Evolutionary conservation across 2,113 vertebrate genomes (phyloP).

Genomic region (Myiozetetes cayanensis): DNA sequence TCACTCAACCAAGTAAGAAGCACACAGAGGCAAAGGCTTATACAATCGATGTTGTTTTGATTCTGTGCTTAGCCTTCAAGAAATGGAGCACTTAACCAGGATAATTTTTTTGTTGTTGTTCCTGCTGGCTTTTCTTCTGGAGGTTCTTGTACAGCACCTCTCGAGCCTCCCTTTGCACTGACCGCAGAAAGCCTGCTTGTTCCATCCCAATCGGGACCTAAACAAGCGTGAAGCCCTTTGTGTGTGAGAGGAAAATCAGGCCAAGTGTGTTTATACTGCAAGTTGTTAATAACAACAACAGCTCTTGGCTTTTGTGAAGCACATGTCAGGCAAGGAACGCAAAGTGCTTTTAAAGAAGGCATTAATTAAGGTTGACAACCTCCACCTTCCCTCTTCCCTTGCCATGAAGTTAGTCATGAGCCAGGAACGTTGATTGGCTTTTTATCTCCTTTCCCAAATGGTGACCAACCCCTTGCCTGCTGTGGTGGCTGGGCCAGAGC

Average conservation of each 20-base stretch:
- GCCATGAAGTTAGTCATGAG: not conserved
- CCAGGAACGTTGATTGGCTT: not conserved
- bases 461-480: too few species aligned
- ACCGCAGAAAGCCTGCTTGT: not conserved
- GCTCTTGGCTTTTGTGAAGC: constrained; percentile 7
- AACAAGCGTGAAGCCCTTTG: not conserved
- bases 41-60: not conserved
- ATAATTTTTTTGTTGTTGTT: not conserved
- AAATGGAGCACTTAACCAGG: not conserved
- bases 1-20: not conserved
- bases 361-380: constrained; percentile 8
- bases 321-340: not conserved
- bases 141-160: not conserved
- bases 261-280: constrained; percentile 27
- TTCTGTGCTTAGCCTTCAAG: not conserved
- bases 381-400: not conserved
- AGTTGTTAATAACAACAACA: constrained; percentile 19
- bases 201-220: not conserved
- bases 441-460: not conserved
- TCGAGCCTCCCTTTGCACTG: not conserved
- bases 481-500: too few species aligned
- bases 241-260: constrained; percentile 16
- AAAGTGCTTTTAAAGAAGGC: not conserved
- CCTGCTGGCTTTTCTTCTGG: not conserved
- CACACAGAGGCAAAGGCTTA: not conserved